A percentile compares a stretch with the other conserved stretches of the same genome.
phyloP scores from a whole-genome alignment of 2,797 vertebrate species.

The Molothrus ater region DNA sequence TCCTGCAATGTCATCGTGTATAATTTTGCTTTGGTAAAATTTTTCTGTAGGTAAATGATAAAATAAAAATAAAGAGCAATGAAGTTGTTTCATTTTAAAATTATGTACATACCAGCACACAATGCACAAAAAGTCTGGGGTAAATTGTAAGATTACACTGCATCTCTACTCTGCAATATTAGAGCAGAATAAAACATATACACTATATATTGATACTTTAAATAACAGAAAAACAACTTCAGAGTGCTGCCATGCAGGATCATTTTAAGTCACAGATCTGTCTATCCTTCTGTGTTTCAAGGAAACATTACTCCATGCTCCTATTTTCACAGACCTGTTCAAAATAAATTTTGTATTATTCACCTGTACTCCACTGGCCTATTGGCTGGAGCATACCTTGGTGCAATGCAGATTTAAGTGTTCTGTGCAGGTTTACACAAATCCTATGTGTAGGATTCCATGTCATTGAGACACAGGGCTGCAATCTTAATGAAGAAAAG shows the following conservation, averaged over 20 bases:
- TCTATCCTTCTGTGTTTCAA: background rate
- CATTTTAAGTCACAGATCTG: background rate
- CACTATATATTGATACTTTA: background rate
- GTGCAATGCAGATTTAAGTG: background rate
- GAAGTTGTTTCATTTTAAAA: background rate
- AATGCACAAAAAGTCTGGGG: background rate
- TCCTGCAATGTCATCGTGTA: constrained; percentile 22
- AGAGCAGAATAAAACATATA: background rate
- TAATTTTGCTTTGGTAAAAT: constrained; percentile 15
- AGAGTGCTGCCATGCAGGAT: background rate
- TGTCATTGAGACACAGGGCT: fast-evolving
- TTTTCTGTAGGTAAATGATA: constrained; percentile 33
- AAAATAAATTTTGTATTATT: background rate
- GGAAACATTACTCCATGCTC: background rate
- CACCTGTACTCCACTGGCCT: background rate
- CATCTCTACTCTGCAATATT: background rate
- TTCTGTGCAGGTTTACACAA: background rate
- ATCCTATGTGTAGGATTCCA: fast-evolving
- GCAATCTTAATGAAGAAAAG: background rate
- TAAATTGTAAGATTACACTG: background rate
- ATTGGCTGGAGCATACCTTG: background rate
- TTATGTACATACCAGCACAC: background rate
- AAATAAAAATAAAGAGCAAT: constrained; percentile 70
- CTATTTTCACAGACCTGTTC: background rate
- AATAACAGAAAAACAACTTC: background rate